phyloP scores from a whole-genome alignment of 1,140 invertebrate species.

The Pseudomyrmex flavicornis region DNA sequence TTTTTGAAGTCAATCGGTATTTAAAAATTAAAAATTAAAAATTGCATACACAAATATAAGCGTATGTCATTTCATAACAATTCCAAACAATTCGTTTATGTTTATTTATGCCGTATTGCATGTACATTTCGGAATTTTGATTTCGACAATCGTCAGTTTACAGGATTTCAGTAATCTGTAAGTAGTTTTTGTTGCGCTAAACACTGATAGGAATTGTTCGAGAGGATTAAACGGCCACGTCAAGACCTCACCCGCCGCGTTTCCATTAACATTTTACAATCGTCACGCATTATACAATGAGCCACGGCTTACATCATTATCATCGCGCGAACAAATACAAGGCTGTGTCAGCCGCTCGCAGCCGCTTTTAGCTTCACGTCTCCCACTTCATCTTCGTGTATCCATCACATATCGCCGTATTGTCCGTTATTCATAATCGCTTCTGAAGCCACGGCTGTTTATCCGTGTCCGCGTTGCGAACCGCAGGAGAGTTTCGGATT shows the following conservation, averaged over 20 bases:
- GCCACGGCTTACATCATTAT: conserved; percentile 68
- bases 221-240: neutral
- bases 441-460: conserved; percentile 69
- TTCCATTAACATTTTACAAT: conserved; percentile 78
- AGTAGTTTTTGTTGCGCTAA: neutral
- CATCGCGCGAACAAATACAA: conserved; percentile 74
- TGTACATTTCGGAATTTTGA: neutral
- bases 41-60: conserved; percentile 10
- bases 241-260: conserved; percentile 51
- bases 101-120: neutral
- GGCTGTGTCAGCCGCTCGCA: conserved; percentile 72
- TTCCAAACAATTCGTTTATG: neutral
- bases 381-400: conserved; percentile 27
- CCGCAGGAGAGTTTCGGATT: conserved; percentile 11
- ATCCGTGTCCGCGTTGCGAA: conserved; percentile 29
- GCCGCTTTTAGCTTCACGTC: conserved; percentile 36
- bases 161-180: neutral
- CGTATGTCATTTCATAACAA: neutral
- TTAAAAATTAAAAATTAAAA: neutral
- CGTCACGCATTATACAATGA: conserved; percentile 75
- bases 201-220: neutral
- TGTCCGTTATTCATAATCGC: conserved; percentile 76
- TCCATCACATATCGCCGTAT: conserved; percentile 43
- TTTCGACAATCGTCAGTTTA: neutral
- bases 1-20: no score